Evolutionary conservation across 2,888 invertebrate species (phyloP).

Genomic region (Cerceris rybyensis): DNA sequence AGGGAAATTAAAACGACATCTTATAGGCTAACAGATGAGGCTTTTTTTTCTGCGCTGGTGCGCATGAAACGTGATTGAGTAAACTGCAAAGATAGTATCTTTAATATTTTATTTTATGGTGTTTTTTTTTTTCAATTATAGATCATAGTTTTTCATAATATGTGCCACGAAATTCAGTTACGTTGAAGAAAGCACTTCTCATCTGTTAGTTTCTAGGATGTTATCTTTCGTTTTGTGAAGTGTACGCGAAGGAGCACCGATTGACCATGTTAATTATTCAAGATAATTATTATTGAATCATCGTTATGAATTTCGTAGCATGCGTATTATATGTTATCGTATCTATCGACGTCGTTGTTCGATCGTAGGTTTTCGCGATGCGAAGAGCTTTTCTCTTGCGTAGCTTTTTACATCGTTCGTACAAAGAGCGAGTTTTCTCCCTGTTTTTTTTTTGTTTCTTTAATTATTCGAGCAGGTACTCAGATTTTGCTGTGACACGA

Average conservation of each 20-base stretch:
- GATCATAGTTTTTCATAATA: too few relatives aligned
- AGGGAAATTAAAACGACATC: too few relatives aligned
- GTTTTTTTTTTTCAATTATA: too few relatives aligned
- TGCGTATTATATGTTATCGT: slow-evolving; percentile 45
- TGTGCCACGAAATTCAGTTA: too few relatives aligned
- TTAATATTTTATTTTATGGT: too few relatives aligned
- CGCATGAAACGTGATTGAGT: too few relatives aligned
- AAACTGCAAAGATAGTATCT: too few relatives aligned
- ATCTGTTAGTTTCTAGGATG: not conserved
- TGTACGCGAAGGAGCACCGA: slow-evolving; percentile 29
- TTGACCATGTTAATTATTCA: slow-evolving; percentile 33
- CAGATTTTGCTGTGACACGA: not conserved
- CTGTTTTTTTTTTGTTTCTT: slow-evolving; percentile 3
- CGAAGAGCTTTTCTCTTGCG: slow-evolving; percentile 28
- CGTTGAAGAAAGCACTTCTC: not conserved
- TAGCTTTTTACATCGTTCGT: slow-evolving; percentile 2
- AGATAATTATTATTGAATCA: slow-evolving; percentile 24
- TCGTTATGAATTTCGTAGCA: slow-evolving; percentile 52
- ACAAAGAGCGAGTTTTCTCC: slow-evolving; percentile 1
- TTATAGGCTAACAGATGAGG: too few relatives aligned
- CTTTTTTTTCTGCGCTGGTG: too few relatives aligned
- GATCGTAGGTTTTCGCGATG: slow-evolving; percentile 36
- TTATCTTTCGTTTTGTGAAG: too few relatives aligned
- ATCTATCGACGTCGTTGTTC: slow-evolving; percentile 40
- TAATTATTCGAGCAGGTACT: not conserved